phyloP scores from a whole-genome alignment of 1,140 invertebrate genomes.

The Apocrypta bakeri region DNA sequence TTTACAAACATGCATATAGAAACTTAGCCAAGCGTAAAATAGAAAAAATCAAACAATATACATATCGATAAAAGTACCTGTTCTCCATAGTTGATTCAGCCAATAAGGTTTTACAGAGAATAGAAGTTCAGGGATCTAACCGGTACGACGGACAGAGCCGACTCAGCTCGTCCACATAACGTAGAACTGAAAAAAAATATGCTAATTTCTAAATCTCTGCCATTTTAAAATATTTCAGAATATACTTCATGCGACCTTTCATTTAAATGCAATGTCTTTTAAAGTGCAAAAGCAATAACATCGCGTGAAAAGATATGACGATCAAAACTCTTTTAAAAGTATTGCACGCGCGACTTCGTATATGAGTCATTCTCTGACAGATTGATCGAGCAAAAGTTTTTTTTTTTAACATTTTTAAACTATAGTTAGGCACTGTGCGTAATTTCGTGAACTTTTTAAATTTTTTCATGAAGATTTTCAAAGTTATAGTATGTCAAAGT shows the following conservation, averaged over 20 bases:
- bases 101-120: neutral
- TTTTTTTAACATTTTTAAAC: too few relatives aligned
- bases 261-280: too few relatives aligned
- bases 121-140: neutral
- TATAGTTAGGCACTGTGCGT: too few relatives aligned
- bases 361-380: too few relatives aligned
- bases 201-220: too few relatives aligned
- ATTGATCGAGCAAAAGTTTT: too few relatives aligned
- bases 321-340: neutral
- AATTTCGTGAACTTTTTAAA: too few relatives aligned
- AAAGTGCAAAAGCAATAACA: too few relatives aligned
- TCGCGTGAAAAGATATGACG: neutral
- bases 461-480: too few relatives aligned
- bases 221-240: too few relatives aligned
- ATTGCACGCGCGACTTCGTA: neutral
- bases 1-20: neutral
- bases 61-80: neutral
- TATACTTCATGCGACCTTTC: too few relatives aligned
- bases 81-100: neutral
- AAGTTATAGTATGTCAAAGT: too few relatives aligned
- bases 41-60: neutral
- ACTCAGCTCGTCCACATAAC: neutral
- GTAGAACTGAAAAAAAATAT: neutral
- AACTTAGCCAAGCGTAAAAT: neutral
- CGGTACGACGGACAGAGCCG: neutral